Evolutionary conservation across 2,888 invertebrate genomes (phyloP).

Genomic region (Cryptocephalus moraei): DNA sequence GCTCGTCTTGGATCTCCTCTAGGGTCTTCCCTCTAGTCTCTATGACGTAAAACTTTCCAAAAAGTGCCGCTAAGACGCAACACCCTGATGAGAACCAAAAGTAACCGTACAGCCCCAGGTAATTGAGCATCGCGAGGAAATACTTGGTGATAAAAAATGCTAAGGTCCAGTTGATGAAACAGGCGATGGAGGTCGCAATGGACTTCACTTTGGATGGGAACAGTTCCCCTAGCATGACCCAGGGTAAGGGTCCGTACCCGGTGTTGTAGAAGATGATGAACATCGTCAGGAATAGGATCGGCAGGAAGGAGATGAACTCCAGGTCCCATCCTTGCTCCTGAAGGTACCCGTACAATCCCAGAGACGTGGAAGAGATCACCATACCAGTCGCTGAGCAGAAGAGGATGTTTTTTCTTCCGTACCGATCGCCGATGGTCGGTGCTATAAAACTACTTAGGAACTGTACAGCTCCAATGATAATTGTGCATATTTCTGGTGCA

Average conservation of each 20-base stretch:
- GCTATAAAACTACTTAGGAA: slow-evolving; percentile 63
- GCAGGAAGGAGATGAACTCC: slow-evolving; percentile 51
- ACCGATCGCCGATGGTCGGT: slow-evolving; percentile 63
- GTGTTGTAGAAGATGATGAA: slow-evolving; percentile 63
- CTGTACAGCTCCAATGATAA: slow-evolving; percentile 68
- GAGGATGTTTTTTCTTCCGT: slow-evolving; percentile 63
- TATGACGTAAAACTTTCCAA: slow-evolving; percentile 16
- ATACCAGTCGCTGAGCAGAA: slow-evolving; percentile 61
- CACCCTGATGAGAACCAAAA: slow-evolving; percentile 20
- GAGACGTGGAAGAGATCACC: slow-evolving; percentile 34
- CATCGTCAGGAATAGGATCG: slow-evolving; percentile 55
- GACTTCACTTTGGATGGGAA: slow-evolving; percentile 58
- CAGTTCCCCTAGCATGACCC: slow-evolving; percentile 75
- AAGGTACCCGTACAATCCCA: slow-evolving; percentile 37
- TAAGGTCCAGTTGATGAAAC: slow-evolving; percentile 12
- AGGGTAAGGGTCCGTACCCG: slow-evolving; percentile 66
- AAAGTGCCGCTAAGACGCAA: slow-evolving; percentile 15
- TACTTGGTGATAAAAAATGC: slow-evolving; percentile 19
- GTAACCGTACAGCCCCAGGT: slow-evolving; percentile 17
- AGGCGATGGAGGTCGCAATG: slow-evolving; percentile 49
- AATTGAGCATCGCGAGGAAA: slow-evolving; percentile 16
- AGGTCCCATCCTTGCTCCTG: background rate
- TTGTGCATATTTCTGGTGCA: slow-evolving; percentile 55
- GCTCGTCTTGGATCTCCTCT: slow-evolving; percentile 15
- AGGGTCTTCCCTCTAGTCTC: slow-evolving; percentile 23